Evolutionary conservation across 2,888 invertebrate genomes (phyloP), one percentile per base, ranked within the genome.

Genomic region (Crematogaster levior): DNA sequence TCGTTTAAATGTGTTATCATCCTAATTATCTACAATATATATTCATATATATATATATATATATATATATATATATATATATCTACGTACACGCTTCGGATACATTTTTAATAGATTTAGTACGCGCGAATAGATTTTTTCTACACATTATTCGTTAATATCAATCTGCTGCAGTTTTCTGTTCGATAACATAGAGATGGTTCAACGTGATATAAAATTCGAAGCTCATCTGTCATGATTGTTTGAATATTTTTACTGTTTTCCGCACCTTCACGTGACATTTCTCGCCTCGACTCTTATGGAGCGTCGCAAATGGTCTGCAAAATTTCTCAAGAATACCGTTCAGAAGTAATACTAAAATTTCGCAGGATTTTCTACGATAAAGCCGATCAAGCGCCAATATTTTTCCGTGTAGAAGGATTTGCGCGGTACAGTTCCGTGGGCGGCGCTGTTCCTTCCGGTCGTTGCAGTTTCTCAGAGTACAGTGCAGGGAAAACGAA

Each of bases 381-480:
- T 77, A 77, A 77, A 77, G 43, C 77, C 56, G 68, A 68, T 79
- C 68, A 61, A 68, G 34, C 43, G 43, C 34, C 56, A 68, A 68
- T 79, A 68, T 79, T 68, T 79, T 56, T 53, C 24, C 77, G 18
- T 46, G 56, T 24, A 43, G 43, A 34, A 58, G 56, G 68, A 79
- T 79, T 56, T 56, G 77, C 56, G 53, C 66, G 63, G 63, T 40
- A 56, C 51, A 53, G 43, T 56, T 66, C 56, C 37, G 53, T 40
- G 66, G 18, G 43, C 43, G 66, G 58, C 15, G 74, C 81, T 73
- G 82, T 88, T 82, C 56, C 63, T 24, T 34, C 53, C 27, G 51
- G 68, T 51, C 61, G 61, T 63, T 61, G 81, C 84, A 81, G 81
- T 86, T 88, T 84, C 83, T 73, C 81, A 75, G 75, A 80, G 63